Evolutionary conservation across 2,797 vertebrate species (phyloP).

Genomic region (Pogoniulus pusillus): DNA sequence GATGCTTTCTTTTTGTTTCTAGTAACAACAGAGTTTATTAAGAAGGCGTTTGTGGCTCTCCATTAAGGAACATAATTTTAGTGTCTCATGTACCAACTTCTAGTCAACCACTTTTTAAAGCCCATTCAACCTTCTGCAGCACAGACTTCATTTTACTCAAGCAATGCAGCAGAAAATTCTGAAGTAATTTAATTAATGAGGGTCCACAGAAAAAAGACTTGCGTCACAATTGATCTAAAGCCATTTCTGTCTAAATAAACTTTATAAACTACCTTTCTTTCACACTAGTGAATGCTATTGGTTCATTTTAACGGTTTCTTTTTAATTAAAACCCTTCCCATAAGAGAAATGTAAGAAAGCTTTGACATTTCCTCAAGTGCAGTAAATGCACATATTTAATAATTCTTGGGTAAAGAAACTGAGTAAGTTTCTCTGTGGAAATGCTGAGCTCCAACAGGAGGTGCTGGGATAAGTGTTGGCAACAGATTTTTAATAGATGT

Average conservation of each 20-base stretch:
- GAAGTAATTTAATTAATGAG: not conserved
- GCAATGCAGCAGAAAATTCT: not conserved
- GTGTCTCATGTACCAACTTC: not conserved
- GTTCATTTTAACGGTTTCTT: not conserved
- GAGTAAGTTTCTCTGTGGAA: not conserved
- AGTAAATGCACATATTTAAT: not conserved
- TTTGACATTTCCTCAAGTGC: not conserved
- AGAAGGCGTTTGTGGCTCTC: not conserved
- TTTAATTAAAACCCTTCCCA: not conserved
- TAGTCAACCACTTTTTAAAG: not conserved
- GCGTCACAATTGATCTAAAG: not conserved
- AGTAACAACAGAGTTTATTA: not conserved
- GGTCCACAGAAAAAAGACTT: not conserved
- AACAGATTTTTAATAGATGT: not conserved
- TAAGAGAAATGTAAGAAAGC: not conserved
- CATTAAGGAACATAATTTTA: conserved; percentile 3
- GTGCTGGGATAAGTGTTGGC: not conserved
- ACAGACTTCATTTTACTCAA: not conserved
- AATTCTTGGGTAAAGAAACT: not conserved
- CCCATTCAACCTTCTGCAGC: not conserved
- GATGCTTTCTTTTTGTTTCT: not conserved
- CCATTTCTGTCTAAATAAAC: not conserved
- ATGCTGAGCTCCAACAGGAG: not conserved
- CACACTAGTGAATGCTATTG: not conserved
- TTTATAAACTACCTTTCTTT: not conserved